Evolutionary conservation across 2,888 invertebrate genomes (phyloP), one percentile per base, ranked within the genome.

Genomic region (Leptopterna dolabrata): DNA sequence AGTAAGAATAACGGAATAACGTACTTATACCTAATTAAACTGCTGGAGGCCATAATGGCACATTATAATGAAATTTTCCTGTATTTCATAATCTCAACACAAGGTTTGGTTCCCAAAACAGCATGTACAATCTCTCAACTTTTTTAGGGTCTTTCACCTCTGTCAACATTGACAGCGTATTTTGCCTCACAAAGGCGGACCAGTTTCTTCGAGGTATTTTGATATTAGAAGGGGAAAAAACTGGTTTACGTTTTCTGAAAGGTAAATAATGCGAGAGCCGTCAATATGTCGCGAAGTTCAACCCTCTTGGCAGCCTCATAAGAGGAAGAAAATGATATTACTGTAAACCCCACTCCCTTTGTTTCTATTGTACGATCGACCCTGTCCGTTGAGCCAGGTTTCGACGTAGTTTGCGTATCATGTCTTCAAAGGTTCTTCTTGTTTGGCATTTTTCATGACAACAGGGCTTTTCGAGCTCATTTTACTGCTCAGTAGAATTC

Each of bases 201-300:
- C 51, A 51, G 51, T 63, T 27, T 27, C 63, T 19, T 24, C 3
- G 63, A 63, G 63, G 63, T 63, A 63, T 63, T 63, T 63, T 63
- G 24, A 63, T 63, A 63, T 63, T 63, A 63, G 19, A 63, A n/a
- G 24, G 63, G 13, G 13, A 36, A 63, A 63, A 63, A 63, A 24
- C 24, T 24, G 63, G 63, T 63, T 63, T 11, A 24, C 24, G 24
- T 73, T 36, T 19, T 19, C 73, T 73, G 73, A 73, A 30, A 73
- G 73, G 73, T 73, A 41, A 73, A 73, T 73, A 73, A 73, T 73
- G 73, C 73, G 73, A 73, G 29, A 73, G 16, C 73, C 73, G 73
- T 73, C 73, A 36, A 73, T 73, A 73, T 63, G 63, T 63, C 63
- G 63, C 63, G 24, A 63, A 63, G 24, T 63, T 63, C 63, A 63